phyloP scores from a whole-genome alignment of 2,888 invertebrate species.

The Agrenia bidenticulata region DNA sequence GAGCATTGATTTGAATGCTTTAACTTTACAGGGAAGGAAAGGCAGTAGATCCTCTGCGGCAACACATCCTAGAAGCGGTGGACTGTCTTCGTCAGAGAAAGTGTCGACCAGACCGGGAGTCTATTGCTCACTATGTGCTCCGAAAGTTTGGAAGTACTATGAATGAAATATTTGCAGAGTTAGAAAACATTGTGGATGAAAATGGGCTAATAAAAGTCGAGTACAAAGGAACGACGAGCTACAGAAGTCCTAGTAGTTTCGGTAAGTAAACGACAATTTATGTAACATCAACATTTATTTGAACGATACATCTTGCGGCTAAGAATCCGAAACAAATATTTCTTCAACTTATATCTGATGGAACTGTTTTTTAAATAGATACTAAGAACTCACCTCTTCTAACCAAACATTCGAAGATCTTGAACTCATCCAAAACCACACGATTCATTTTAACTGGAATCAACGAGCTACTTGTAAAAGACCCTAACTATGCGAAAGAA shows the following conservation, averaged over 20 bases:
- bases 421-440: constrained; percentile 57
- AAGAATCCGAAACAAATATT: constrained; percentile 7
- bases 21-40: constrained; percentile 12
- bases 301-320: neutral
- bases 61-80: constrained; percentile 78
- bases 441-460: constrained; percentile 67
- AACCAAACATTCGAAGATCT: constrained; percentile 59
- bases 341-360: constrained; percentile 4
- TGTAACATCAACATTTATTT: constrained; percentile 8
- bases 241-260: constrained; percentile 72
- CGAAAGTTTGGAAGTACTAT: constrained; percentile 62
- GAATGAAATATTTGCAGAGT: constrained; percentile 59
- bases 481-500: constrained; percentile 70
- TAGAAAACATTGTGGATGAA: constrained; percentile 72
- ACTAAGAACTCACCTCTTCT: constrained; percentile 55
- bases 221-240: constrained; percentile 82
- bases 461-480: constrained; percentile 69
- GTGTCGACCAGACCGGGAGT: constrained; percentile 77
- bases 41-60: constrained; percentile 53
- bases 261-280: constrained; percentile 40
- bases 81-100: constrained; percentile 80
- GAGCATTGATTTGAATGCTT: too few relatives aligned
- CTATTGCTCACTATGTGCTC: constrained; percentile 78
- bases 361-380: constrained; percentile 56
- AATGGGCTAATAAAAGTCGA: constrained; percentile 78